Evolutionary conservation across 2,113 vertebrate genomes (phyloP).

Genomic region (Emydura subglobosa): DNA sequence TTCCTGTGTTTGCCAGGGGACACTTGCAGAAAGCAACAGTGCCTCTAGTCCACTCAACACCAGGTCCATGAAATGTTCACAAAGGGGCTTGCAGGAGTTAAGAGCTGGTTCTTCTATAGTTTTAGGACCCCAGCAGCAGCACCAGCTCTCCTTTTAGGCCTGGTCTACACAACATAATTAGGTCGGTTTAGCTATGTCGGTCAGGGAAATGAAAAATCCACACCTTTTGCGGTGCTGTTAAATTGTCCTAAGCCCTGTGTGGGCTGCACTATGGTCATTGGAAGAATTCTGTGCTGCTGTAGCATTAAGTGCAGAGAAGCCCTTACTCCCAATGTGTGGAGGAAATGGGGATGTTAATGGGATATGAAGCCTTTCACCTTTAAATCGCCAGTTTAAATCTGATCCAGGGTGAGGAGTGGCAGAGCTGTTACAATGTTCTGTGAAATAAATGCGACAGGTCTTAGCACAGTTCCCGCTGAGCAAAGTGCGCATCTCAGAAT

Average conservation of each 20-base stretch:
- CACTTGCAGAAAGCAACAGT: not conserved
- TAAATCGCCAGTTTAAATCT: no score
- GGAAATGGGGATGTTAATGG: no score
- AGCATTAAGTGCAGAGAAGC: not conserved
- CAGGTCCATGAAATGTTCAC: not conserved
- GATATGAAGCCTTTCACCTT: no score
- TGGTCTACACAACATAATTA: not conserved
- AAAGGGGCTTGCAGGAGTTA: not conserved
- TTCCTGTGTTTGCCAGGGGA: rapidly evolving
- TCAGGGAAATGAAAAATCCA: no score
- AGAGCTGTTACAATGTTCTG: no score
- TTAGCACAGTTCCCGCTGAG: not conserved
- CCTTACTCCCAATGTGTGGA: no score
- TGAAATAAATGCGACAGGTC: no score
- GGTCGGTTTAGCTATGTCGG: not conserved
- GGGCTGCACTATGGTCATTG: not conserved
- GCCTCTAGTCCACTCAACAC: not conserved
- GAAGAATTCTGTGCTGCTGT: not conserved
- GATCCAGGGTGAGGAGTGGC: no score
- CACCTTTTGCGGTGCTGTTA: not conserved
- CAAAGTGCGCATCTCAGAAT: not conserved
- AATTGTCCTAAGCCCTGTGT: not conserved
- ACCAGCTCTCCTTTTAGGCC: not conserved
- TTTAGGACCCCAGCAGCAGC: not conserved
- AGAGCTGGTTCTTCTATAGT: not conserved